Conservation (phyloP, 2,797 vertebrate species). For the Bovichtus diacanthus region DNA sequence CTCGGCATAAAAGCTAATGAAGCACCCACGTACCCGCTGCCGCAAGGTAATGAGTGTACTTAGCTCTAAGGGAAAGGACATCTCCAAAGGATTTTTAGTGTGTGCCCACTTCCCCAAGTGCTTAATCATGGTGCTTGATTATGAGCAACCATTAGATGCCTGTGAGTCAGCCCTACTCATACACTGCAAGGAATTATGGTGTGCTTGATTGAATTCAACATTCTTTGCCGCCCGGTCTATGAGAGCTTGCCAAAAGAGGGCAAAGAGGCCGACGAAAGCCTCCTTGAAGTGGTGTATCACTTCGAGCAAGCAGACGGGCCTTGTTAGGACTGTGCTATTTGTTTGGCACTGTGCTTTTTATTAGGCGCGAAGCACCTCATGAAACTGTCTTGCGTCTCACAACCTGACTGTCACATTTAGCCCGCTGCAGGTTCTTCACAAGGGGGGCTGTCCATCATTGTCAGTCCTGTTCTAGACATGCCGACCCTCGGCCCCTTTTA, state of each 20-base stretch:
- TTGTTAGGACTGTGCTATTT: conserved; percentile 42
- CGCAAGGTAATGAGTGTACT: conserved; percentile 80
- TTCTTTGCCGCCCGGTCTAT: conserved; percentile 63
- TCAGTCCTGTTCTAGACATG: neutral
- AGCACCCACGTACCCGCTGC: conserved; percentile 77
- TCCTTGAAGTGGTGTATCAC: conserved; percentile 51
- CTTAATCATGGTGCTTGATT: conserved; percentile 84
- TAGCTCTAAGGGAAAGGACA: conserved; percentile 78
- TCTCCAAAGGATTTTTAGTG: conserved; percentile 78
- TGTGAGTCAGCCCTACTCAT: conserved; percentile 78
- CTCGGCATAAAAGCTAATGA: conserved; percentile 80
- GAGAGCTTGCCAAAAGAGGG: conserved; percentile 58
- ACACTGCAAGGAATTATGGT: conserved; percentile 77
- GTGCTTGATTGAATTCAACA: conserved; percentile 78
- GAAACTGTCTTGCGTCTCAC: neutral
- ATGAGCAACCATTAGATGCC: conserved; percentile 81
- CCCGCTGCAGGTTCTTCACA: conserved; percentile 4
- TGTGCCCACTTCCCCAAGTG: conserved; percentile 80
- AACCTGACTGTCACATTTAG: conserved; percentile 9
- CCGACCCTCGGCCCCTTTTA: neutral
- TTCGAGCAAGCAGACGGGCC: conserved; percentile 46
- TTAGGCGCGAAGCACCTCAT: conserved; percentile 22
- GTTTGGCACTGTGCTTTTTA: conserved; percentile 9
- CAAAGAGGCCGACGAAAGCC: conserved; percentile 42
- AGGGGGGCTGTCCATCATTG: conserved; percentile 19